Evolutionary conservation across 2,113 vertebrate species (phyloP).

Genomic region (Coptodon bakossiorum): DNA sequence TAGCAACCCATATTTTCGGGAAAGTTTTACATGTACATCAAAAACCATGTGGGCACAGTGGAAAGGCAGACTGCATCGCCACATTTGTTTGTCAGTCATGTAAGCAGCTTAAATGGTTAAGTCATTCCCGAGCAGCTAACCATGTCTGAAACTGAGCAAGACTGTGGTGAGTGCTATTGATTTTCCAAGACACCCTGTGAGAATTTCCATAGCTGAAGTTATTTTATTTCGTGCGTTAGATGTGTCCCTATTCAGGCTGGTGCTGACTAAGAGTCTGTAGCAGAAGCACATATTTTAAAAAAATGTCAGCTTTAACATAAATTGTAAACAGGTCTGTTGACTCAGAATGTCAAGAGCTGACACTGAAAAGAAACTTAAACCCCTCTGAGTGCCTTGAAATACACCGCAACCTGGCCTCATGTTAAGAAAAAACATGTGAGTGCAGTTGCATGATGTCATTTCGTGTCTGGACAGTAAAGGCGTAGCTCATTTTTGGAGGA

Average conservation of each 20-base stretch:
- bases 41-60: background rate
- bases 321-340: background rate
- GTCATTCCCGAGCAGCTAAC: conserved; percentile 14
- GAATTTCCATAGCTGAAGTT: conserved; percentile 17
- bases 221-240: background rate
- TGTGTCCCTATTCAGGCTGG: background rate
- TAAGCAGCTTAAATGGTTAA: conserved; percentile 35
- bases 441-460: conserved; percentile 56
- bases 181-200: conserved; percentile 2
- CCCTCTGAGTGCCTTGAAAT: background rate
- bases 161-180: conserved; percentile 20
- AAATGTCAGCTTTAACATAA: background rate
- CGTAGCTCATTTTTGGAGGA: conserved; percentile 1
- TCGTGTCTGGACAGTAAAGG: conserved; percentile 35
- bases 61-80: background rate
- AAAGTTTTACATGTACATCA: conserved; percentile 27
- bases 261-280: background rate
- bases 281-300: background rate
- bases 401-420: conserved; percentile 30
- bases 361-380: background rate
- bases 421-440: conserved; percentile 45
- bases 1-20: conserved; percentile 34
- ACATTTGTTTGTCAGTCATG: conserved; percentile 44
- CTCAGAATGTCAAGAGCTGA: background rate
- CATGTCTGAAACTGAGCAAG: conserved; percentile 23